Base-by-base conservation (phyloP, 2,113 vertebrate species). In the Scalopus aquaticus region DNA sequence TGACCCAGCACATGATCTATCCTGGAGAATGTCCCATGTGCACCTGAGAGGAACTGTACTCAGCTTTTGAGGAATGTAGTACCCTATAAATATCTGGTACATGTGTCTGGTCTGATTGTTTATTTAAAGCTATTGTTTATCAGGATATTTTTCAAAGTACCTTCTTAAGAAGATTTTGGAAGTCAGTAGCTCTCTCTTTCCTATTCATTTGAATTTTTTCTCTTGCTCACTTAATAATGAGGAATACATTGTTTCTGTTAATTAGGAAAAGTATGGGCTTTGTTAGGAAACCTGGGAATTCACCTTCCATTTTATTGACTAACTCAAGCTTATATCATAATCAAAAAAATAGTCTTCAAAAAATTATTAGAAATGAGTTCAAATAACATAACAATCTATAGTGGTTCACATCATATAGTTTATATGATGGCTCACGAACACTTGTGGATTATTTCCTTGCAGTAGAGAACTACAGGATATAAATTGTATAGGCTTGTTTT, bases 291-390 rank as follows among this genome's bases (percentile, higher is more conserved):
- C 69, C 78, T 92, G 85, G 69, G 85, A 42, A 9, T 87, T 51
- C 58, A 72, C 6, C 17, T 7, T 11, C 26, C 11, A 13, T 73
- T 81, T 91, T 78, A 74, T 67, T 46, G 44, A 35, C 62, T 82
- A 81, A 89, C 32, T 87, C 44, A 89, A 84, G 20, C 54, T 88
- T 46, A 26, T 78, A 80, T 26, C 77, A 46, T 70, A 74, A 70
- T 79, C 76, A 74, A 44, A 95, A 96, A 95, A 86, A 39, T 49
- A 44, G 15, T 13, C 39, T 89, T 92, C 76, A 24, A 93, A 72
- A 62, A 69, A 24, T 54, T 81, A 49, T 90, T 70, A 64, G 77
- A 80, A 84, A 72, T 85, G 15, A 39, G 4, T 79, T 93, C 42
- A 73, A 73, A 74, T 22, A 90, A 83, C 11, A 1, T 56, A 88